These are phyloP conservation scores for Drosophila anceps DNA, from an alignment of 2,888 invertebrate species.

Conservation along the genomic window DNA sequence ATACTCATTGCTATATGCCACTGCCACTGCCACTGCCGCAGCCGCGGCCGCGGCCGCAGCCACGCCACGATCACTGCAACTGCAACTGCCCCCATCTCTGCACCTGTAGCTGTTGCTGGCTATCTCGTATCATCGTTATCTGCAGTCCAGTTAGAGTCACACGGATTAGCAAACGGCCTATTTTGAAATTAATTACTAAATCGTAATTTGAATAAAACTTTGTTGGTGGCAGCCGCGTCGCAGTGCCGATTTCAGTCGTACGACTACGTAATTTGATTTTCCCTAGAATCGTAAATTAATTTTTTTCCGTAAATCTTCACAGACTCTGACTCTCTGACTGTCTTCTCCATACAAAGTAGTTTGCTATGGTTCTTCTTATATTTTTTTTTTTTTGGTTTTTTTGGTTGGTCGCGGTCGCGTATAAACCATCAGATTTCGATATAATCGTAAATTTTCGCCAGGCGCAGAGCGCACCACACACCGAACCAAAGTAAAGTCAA, in stretches of 20 bases:
- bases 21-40: neutral
- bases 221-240: slow-evolving; percentile 58
- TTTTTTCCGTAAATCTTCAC: slow-evolving; percentile 76
- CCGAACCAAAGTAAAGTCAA: slow-evolving; percentile 45
- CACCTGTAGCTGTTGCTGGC: slow-evolving; percentile 2
- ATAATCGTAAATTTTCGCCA: slow-evolving; percentile 81
- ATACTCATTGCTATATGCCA: slow-evolving; percentile 15
- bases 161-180: slow-evolving; percentile 56
- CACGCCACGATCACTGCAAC: neutral
- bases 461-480: slow-evolving; percentile 58
- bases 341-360: slow-evolving; percentile 71
- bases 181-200: slow-evolving; percentile 76
- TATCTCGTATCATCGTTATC: slow-evolving; percentile 10
- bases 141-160: slow-evolving; percentile 60
- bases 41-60: no score
- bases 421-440: slow-evolving; percentile 81
- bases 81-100: slow-evolving; percentile 1
- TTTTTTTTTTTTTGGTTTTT: slow-evolving; percentile 20
- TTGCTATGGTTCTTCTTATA: slow-evolving; percentile 13
- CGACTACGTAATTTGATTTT: slow-evolving; percentile 77
- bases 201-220: slow-evolving; percentile 77
- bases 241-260: slow-evolving; percentile 26
- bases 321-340: slow-evolving; percentile 30
- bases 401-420: slow-evolving; percentile 65
- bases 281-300: slow-evolving; percentile 79